These are phyloP conservation scores for Atta cephalotes DNA, from an alignment of 1,140 invertebrate genomes.

Conservation along the genomic window DNA sequence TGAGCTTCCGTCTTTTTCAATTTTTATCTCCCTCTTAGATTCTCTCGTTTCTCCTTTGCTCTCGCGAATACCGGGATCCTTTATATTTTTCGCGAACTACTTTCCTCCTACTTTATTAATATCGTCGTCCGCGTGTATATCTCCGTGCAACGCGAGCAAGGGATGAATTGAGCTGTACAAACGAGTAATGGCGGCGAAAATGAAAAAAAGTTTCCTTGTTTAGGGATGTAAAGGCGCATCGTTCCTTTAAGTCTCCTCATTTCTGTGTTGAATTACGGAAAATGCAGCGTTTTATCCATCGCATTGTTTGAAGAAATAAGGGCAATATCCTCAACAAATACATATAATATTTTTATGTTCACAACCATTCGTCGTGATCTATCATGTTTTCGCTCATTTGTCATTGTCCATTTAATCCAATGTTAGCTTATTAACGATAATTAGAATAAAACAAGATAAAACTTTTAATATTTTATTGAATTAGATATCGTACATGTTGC, in stretches of 20 bases:
- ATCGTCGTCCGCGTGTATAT: constrained; percentile 50
- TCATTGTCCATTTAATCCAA: not conserved
- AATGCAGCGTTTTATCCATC: constrained; percentile 13
- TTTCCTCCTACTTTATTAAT: constrained; percentile 72
- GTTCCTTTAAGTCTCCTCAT: constrained; percentile 1
- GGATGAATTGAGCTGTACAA: not conserved
- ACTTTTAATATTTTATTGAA: not conserved
- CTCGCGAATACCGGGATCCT: constrained; percentile 41
- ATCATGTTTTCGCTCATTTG: not conserved
- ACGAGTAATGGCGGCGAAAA: constrained; percentile 47
- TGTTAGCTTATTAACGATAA: constrained; percentile 10
- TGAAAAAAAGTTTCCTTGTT: constrained; percentile 43
- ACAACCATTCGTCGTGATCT: constrained; percentile 1
- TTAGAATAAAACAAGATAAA: constrained; percentile 1
- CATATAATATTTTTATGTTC: not conserved
- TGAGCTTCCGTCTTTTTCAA: constrained; percentile 64
- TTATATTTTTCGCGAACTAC: constrained; percentile 78
- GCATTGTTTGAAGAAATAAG: constrained; percentile 8
- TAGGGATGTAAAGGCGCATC: constrained; percentile 31
- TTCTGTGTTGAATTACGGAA: not conserved
- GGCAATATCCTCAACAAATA: not conserved
- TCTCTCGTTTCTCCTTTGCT: not conserved
- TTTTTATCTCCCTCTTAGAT: constrained; percentile 52
- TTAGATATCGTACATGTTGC: not conserved
- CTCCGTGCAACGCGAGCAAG: constrained; percentile 13